Evolutionary conservation across 92 coral and sea anemone species (phyloP).

Genomic region (Porites lobata): DNA sequence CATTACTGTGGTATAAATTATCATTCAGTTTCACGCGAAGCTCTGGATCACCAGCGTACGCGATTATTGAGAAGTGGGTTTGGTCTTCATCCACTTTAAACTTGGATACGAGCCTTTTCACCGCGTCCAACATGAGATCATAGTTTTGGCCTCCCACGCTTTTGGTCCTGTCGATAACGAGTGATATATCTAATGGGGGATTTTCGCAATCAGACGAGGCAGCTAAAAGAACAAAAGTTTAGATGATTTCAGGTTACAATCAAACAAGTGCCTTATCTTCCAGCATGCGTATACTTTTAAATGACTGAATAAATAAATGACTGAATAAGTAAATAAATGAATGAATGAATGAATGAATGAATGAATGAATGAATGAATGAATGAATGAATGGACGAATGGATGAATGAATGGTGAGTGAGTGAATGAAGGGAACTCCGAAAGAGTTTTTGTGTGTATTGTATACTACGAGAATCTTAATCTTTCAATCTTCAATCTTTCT

Average conservation of each 20-base stretch:
- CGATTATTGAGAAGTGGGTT: background rate
- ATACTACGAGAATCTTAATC: too few species aligned
- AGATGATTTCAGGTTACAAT: background rate
- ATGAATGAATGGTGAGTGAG: background rate
- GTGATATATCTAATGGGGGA: background rate
- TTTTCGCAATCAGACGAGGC: background rate
- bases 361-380: too few species aligned
- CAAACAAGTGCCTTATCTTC: too few species aligned
- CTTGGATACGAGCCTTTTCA: background rate
- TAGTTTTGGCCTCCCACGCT: background rate
- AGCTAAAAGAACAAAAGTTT: background rate
- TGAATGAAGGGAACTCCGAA: background rate
- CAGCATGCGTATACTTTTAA: too few species aligned
- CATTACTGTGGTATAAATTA: background rate
- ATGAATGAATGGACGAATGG: too few species aligned
- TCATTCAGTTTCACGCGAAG: background rate
- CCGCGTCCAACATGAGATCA: background rate
- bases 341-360: background rate
- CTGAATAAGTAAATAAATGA: too few species aligned
- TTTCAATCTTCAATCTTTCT: too few species aligned
- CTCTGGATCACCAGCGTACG: background rate
- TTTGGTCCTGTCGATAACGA: constrained; percentile 7
- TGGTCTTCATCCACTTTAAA: background rate
- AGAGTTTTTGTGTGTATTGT: too few species aligned
- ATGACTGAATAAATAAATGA: background rate